Percentiles rank a stretch among this genome's conserved stretches.
Conservation (phyloP, 2,797 vertebrate genomes). For the Mormyrops attenuatus region DNA sequence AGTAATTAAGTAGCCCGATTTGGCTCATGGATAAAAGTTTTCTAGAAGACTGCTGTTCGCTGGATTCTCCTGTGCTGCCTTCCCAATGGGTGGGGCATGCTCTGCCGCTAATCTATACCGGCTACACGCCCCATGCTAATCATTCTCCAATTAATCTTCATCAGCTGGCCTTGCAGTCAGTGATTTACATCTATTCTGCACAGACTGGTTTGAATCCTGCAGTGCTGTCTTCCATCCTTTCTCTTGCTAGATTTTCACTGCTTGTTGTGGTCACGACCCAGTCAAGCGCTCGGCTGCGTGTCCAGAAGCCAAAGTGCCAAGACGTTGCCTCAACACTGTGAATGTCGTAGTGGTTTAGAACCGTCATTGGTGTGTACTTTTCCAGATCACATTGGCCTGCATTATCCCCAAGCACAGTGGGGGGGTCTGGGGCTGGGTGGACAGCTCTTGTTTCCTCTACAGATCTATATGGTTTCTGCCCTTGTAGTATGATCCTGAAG, state of each 20-base stretch:
- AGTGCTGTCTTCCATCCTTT: not conserved
- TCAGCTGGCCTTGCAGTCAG: not conserved
- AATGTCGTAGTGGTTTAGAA: not conserved
- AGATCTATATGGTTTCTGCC: not conserved
- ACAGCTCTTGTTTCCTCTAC: not conserved
- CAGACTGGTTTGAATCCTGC: not conserved
- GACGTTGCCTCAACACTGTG: not conserved
- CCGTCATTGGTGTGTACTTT: not conserved
- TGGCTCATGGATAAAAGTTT: too few species aligned
- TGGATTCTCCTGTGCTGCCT: too few species aligned
- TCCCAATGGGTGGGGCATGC: too few species aligned
- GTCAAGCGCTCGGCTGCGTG: not conserved
- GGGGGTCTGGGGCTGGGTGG: not conserved
- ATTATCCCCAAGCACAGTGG: not conserved
- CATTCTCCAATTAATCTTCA: too few species aligned
- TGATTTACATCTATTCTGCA: not conserved
- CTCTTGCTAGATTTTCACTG: not conserved
- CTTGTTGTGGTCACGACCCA: not conserved
- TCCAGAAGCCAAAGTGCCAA: not conserved
- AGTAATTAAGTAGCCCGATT: too few species aligned
- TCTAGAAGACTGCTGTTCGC: too few species aligned
- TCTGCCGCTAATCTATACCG: not conserved
- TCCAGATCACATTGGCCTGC: not conserved
- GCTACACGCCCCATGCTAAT: not conserved
- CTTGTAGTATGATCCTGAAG: not conserved